Evolutionary conservation across 92 coral and sea anemone species (phyloP).

Genomic region (Scolanthus callimorphus): DNA sequence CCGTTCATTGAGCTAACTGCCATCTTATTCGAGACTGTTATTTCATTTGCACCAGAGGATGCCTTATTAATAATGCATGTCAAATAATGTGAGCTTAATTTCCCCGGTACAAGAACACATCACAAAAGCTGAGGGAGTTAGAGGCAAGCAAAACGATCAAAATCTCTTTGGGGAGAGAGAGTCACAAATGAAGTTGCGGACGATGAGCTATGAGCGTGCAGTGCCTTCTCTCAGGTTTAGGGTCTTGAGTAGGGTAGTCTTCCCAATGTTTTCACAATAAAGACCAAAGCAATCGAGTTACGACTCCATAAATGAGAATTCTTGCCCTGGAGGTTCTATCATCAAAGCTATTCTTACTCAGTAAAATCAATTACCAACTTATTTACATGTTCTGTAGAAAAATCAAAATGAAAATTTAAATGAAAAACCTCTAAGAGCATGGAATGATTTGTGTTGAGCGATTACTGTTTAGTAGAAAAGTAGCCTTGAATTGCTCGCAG

Average conservation of each 20-base stretch:
- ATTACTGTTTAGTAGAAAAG: too few relatives aligned
- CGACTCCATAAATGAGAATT: not conserved
- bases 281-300: constrained; percentile 1
- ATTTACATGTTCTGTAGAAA: not conserved
- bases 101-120: not conserved
- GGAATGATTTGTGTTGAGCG: too few relatives aligned
- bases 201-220: too few relatives aligned
- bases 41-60: not conserved
- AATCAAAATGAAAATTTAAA: too few relatives aligned
- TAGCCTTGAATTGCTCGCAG: too few relatives aligned
- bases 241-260: too few relatives aligned
- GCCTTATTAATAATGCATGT: not conserved
- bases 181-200: too few relatives aligned
- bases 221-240: too few relatives aligned
- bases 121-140: not conserved
- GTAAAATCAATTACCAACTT: not conserved
- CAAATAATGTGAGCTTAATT: not conserved
- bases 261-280: not conserved
- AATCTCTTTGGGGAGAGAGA: not conserved
- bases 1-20: not conserved
- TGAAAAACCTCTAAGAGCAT: too few relatives aligned
- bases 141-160: not conserved
- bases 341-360: not conserved
- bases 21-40: not conserved
- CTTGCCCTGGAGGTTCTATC: not conserved